Percentiles rank a stretch among this genome's conserved stretches.
phyloP scores from a whole-genome alignment of 1,140 invertebrate genomes.

The Brachionus calyciflorus region DNA sequence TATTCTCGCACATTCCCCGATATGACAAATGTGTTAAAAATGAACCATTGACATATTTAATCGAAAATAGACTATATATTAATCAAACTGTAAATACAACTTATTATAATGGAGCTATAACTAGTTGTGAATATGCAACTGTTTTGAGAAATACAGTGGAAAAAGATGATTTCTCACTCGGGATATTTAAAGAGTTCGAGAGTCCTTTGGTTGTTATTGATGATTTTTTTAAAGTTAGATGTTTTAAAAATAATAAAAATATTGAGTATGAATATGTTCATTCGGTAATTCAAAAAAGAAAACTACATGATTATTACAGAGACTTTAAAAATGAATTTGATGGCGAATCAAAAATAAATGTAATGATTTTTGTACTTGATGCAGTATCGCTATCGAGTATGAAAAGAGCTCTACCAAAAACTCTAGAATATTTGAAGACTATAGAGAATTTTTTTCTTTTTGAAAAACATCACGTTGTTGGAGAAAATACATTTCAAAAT shows the following conservation, averaged over 20 bases:
- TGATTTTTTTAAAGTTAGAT: conserved; percentile 40
- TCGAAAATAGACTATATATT: not conserved
- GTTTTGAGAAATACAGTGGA: conserved; percentile 6
- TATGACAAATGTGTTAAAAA: conserved; percentile 17
- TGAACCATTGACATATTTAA: conserved; percentile 8
- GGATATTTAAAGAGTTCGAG: not conserved
- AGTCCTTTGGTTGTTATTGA: conserved; percentile 8
- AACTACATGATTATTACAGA: not conserved
- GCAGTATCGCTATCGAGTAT: not conserved
- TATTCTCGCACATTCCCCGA: not conserved
- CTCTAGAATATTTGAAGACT: conserved; percentile 17
- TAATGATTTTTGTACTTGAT: conserved; percentile 28
- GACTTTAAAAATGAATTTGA: not conserved
- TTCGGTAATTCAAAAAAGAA: not conserved
- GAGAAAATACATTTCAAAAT: conserved; percentile 45
- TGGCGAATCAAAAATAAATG: not conserved
- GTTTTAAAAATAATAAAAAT: not conserved
- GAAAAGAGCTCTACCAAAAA: conserved; percentile 31
- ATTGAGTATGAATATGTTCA: conserved; percentile 37
- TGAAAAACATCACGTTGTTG: conserved; percentile 17
- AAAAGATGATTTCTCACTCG: not conserved
- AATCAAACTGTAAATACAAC: conserved; percentile 36
- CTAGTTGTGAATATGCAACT: not conserved
- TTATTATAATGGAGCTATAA: conserved; percentile 11
- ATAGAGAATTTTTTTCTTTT: conserved; percentile 23